Conservation (phyloP, 2,113 vertebrate species). For the Paedocypris sp. region DNA sequence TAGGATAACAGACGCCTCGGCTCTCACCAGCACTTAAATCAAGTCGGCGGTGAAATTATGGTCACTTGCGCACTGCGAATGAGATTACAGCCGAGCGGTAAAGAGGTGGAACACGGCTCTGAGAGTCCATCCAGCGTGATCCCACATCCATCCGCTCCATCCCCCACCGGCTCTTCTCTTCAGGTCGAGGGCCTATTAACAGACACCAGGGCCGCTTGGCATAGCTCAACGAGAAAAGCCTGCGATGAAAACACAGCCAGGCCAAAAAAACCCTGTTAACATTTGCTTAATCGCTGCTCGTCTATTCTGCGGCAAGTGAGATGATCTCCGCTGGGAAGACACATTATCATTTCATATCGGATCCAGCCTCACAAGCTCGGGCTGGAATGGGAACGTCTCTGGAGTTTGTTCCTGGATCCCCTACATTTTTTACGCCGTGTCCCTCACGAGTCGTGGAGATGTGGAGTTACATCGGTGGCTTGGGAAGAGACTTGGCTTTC, state of each 20-base stretch:
- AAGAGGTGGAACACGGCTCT: slow-evolving; percentile 47
- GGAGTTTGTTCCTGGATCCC: too few relatives aligned
- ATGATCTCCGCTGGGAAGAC: not conserved
- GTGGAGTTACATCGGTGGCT: too few relatives aligned
- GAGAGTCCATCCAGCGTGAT: slow-evolving; percentile 51
- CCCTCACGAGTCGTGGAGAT: too few relatives aligned
- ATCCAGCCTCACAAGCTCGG: too few relatives aligned
- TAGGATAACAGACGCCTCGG: slow-evolving; percentile 48
- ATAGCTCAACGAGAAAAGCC: not conserved
- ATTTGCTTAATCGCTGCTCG: not conserved
- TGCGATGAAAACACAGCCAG: not conserved
- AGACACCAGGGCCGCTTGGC: not conserved
- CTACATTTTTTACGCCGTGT: too few relatives aligned
- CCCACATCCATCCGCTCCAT: slow-evolving; percentile 34
- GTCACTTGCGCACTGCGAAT: slow-evolving; percentile 53
- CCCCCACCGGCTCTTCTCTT: slow-evolving; percentile 12
- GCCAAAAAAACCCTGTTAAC: slow-evolving; percentile 3
- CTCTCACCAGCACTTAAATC: slow-evolving; percentile 60
- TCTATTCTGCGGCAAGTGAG: not conserved
- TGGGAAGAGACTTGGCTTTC: too few relatives aligned
- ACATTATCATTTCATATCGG: not conserved
- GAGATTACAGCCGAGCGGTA: slow-evolving; percentile 52
- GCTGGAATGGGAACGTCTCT: too few relatives aligned
- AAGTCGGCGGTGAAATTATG: slow-evolving; percentile 61
- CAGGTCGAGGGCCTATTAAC: slow-evolving; percentile 23